Evolutionary conservation across 2,797 vertebrate species (phyloP).

Genomic region (Psittacula echo): DNA sequence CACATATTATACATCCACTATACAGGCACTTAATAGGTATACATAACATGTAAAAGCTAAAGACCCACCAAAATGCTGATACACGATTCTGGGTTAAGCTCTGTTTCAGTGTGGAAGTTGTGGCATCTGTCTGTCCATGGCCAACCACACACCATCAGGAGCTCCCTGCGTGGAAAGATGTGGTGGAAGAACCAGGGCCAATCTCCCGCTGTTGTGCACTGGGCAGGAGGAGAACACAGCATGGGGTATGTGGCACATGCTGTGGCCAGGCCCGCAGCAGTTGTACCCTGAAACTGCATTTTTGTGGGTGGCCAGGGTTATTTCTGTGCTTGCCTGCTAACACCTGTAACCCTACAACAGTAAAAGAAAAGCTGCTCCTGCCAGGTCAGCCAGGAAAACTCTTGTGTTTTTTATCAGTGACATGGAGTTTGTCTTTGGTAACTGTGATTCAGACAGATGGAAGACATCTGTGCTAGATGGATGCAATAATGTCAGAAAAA

Average conservation of each 20-base stretch:
- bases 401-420: fast-evolving
- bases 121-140: fast-evolving
- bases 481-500: not conserved
- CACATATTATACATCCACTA: fast-evolving
- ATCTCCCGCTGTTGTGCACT: not conserved
- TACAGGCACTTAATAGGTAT: fast-evolving
- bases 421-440: fast-evolving
- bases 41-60: fast-evolving
- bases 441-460: not conserved
- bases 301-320: fast-evolving
- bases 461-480: not conserved
- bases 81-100: not conserved
- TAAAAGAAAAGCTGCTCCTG: not conserved
- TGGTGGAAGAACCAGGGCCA: fast-evolving
- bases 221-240: fast-evolving
- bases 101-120: fast-evolving
- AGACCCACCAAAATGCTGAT: fast-evolving
- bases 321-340: not conserved
- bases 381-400: fast-evolving
- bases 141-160: fast-evolving
- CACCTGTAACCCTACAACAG: fast-evolving
- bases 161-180: fast-evolving
- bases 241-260: fast-evolving
- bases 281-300: fast-evolving
- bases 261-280: fast-evolving